Conservation (phyloP, 2,797 vertebrate species). For the Cryptoprocta ferox region DNA sequence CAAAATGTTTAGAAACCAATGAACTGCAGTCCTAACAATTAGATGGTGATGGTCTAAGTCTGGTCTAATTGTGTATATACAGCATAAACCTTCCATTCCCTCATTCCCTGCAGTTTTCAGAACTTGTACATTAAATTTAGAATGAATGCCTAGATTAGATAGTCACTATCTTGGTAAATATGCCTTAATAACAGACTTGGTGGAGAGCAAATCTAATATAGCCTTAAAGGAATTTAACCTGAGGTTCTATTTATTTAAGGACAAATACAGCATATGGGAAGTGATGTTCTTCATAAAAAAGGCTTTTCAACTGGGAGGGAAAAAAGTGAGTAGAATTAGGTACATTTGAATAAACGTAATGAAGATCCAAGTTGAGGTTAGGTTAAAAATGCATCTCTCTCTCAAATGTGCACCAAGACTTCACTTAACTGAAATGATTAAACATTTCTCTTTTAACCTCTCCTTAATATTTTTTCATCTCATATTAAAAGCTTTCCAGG, state of each 20-base stretch:
- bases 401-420: neutral
- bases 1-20: neutral
- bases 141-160: neutral
- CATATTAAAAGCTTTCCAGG: neutral
- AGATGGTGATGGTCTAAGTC: neutral
- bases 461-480: neutral
- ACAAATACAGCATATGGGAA: neutral
- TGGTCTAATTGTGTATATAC: neutral
- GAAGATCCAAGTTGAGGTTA: neutral
- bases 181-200: neutral
- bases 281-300: neutral
- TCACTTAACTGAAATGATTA: neutral
- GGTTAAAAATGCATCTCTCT: neutral
- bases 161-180: neutral
- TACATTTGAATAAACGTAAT: neutral
- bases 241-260: neutral
- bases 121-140: neutral
- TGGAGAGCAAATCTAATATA: neutral
- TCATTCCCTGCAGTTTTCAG: neutral
- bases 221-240: neutral
- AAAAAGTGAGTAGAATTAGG: neutral
- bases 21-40: neutral
- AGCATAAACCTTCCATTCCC: neutral
- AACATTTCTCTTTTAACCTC: neutral
- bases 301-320: neutral